A percentile compares a stretch with the other conserved stretches of the same genome.
These are phyloP conservation scores for Phaethornis superciliosus DNA, from an alignment of 2,113 vertebrate species.

Conservation along the genomic window DNA sequence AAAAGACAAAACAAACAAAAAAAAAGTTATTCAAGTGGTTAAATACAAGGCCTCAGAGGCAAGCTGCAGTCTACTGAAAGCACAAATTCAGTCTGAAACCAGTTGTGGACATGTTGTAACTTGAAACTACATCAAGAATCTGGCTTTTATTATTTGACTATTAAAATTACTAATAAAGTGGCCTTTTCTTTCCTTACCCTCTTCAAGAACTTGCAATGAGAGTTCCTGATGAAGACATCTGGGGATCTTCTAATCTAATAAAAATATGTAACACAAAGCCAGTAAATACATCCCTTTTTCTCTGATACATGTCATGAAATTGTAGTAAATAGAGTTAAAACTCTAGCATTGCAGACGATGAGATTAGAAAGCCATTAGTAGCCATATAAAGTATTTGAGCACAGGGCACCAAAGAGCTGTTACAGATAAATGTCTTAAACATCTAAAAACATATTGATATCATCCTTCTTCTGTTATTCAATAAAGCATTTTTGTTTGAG, in stretches of 20 bases:
- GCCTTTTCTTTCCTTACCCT: background rate
- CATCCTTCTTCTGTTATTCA: constrained; percentile 68
- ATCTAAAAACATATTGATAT: constrained; percentile 69
- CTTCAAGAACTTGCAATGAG: background rate
- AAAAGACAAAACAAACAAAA: too few species aligned
- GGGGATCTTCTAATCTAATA: constrained; percentile 69
- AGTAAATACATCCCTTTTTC: constrained; percentile 66
- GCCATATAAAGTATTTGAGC: constrained; percentile 52
- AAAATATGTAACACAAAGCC: constrained; percentile 64
- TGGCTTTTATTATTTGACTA: background rate
- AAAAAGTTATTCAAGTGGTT: background rate
- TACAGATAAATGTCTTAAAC: constrained; percentile 65
- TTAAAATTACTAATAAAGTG: background rate
- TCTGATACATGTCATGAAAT: constrained; percentile 72
- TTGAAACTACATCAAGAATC: background rate
- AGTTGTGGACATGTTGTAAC: background rate
- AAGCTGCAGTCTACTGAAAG: background rate
- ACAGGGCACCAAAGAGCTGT: constrained; percentile 51
- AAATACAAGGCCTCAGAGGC: background rate
- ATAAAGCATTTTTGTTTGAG: constrained; percentile 60
- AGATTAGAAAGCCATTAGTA: constrained; percentile 80
- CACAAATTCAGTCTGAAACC: background rate
- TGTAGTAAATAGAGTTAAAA: constrained; percentile 79
- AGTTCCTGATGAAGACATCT: constrained; percentile 64
- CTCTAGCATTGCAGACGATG: constrained; percentile 64